Evolutionary conservation across 2,113 vertebrate species (phyloP).

Genomic region (Xiphorhynchus elegans): DNA sequence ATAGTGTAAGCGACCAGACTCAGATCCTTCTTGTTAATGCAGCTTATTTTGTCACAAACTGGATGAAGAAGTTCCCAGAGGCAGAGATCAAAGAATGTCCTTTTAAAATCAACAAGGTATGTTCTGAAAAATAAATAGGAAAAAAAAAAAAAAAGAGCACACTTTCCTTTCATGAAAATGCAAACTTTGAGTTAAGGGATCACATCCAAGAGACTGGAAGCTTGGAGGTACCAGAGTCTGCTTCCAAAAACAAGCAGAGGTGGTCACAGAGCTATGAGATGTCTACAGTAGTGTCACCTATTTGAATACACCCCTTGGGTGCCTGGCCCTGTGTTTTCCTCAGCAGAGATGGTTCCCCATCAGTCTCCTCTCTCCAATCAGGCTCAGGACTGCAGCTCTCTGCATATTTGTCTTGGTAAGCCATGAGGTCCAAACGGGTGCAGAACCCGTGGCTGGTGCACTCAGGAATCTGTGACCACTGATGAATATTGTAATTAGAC

Average conservation of each 20-base stretch:
- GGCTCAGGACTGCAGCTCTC: neutral
- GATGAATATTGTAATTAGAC: neutral
- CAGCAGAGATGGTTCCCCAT: neutral
- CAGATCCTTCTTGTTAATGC: conserved; percentile 80
- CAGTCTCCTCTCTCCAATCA: neutral
- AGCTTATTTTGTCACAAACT: conserved; percentile 80
- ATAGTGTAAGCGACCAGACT: conserved; percentile 70
- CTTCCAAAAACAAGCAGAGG: neutral
- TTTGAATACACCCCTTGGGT: neutral
- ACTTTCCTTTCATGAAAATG: neutral
- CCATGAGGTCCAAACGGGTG: neutral
- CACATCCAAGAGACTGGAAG: neutral
- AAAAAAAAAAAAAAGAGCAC: neutral
- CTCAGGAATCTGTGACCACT: neutral
- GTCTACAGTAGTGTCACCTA: neutral
- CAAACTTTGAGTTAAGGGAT: neutral
- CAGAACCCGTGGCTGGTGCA: neutral
- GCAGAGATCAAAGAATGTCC: conserved; percentile 78
- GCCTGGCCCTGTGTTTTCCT: neutral
- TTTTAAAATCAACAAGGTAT: conserved; percentile 82
- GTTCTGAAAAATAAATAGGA: neutral
- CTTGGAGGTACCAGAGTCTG: neutral
- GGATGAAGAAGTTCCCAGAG: conserved; percentile 84
- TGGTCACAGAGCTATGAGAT: neutral
- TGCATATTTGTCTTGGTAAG: neutral